These are phyloP conservation scores for Numida meleagris DNA, from an alignment of 2,113 vertebrate genomes.

Conservation along the genomic window DNA sequence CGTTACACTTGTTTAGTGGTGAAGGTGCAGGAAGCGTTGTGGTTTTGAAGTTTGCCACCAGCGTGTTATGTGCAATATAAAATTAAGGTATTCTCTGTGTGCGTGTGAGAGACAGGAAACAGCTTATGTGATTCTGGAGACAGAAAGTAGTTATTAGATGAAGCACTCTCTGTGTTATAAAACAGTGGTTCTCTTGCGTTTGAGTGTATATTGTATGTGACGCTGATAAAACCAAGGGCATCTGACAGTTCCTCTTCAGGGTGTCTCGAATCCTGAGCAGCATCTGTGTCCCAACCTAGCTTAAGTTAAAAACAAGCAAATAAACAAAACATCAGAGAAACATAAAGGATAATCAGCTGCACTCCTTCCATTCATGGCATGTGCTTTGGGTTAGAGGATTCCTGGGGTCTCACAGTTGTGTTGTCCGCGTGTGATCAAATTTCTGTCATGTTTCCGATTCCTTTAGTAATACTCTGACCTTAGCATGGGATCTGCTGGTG, in stretches of 20 bases:
- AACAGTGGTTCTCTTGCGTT: background rate
- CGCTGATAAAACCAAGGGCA: accelerated
- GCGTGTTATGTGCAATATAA: accelerated
- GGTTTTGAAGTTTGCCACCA: background rate
- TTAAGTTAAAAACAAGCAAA: background rate
- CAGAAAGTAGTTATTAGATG: accelerated
- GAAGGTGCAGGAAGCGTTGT: background rate
- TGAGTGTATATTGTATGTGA: accelerated
- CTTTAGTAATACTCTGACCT: accelerated
- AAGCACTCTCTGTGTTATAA: background rate
- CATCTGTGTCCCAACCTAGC: accelerated
- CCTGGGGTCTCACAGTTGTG: background rate
- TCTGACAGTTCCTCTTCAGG: background rate
- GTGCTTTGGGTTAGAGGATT: background rate
- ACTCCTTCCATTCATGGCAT: accelerated
- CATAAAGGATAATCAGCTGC: too few species aligned
- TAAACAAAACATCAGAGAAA: background rate
- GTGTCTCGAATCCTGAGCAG: background rate
- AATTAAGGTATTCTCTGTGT: background rate
- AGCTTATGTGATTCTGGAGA: background rate
- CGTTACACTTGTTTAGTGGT: background rate
- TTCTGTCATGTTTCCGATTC: accelerated
- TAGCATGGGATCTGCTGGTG: background rate
- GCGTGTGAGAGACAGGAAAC: background rate
- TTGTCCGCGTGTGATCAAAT: background rate